Conservation (phyloP, 2,888 invertebrate species). For the Drosophila fungiperda region DNA sequence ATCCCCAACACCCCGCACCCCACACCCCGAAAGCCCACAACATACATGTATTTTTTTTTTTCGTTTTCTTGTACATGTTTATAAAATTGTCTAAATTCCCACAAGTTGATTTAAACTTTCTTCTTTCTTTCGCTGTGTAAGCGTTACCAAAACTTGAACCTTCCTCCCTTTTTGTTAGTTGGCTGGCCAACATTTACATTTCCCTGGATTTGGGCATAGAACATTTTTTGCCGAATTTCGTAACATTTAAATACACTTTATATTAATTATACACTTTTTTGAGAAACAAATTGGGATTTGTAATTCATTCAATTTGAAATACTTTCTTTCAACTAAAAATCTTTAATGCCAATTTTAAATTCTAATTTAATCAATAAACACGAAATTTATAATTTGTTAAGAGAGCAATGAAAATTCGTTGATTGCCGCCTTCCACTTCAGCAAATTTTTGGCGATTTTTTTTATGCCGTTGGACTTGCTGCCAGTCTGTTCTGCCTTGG, state of each 20-base stretch:
- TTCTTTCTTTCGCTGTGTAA: conserved; percentile 45
- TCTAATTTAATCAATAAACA: not conserved
- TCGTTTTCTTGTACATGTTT: conserved; percentile 64
- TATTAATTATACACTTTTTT: not conserved
- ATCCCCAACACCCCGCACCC: conserved; percentile 1
- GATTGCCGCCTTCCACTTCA: conserved; percentile 22
- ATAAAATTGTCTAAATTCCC: conserved; percentile 82
- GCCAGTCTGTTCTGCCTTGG: conserved; percentile 23
- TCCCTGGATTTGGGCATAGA: not conserved
- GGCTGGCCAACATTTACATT: not conserved
- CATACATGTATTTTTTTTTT: conserved; percentile 24
- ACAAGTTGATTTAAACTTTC: conserved; percentile 82
- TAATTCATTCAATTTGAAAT: not conserved
- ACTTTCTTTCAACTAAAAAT: not conserved
- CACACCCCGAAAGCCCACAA: conserved; percentile 7
- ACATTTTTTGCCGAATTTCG: not conserved
- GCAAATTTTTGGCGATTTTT: conserved; percentile 28
- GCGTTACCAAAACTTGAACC: conserved; percentile 58
- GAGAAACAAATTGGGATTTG: not conserved
- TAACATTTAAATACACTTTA: not conserved
- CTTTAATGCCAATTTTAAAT: not conserved
- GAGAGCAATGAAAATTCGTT: conserved; percentile 33
- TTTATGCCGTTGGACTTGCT: conserved; percentile 23
- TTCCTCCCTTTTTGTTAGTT: conserved; percentile 52
- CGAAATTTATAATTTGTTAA: not conserved